Percentiles rank a stretch among this genome's conserved stretches.
These are phyloP conservation scores for Caenorhabditis wallacei DNA, from an alignment of 2,888 invertebrate genomes.

Conservation along the genomic window DNA sequence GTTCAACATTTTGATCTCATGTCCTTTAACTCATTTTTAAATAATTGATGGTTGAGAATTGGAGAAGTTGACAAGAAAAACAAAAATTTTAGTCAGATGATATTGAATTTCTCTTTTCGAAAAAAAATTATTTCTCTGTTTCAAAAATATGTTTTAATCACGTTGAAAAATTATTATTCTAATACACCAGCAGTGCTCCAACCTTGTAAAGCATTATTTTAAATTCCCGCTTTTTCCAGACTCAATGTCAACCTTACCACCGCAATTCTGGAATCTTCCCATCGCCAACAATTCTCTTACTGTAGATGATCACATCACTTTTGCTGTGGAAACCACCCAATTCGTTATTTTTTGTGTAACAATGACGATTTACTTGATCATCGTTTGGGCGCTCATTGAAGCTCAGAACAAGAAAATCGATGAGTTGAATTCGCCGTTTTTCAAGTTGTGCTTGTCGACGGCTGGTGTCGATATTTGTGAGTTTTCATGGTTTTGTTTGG, in stretches of 20 bases:
- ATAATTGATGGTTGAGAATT: not conserved
- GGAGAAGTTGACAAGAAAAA: constrained; percentile 11
- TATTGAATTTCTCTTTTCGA: not conserved
- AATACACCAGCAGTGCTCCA: too few species aligned
- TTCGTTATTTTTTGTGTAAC: constrained; percentile 49
- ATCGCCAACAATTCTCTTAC: constrained; percentile 37
- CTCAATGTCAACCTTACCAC: constrained; percentile 1
- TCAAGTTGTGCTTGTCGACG: constrained; percentile 55
- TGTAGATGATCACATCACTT: constrained; percentile 27
- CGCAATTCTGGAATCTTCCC: constrained; percentile 24
- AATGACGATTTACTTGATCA: constrained; percentile 46
- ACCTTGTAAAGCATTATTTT: too few species aligned
- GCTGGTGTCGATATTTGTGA: constrained; percentile 56
- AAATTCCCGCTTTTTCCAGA: not conserved
- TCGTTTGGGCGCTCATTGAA: constrained; percentile 38
- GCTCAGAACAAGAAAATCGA: constrained; percentile 38
- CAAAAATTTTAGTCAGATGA: constrained; percentile 10
- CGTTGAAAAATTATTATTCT: too few species aligned
- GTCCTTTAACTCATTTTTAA: not conserved
- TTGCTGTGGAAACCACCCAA: constrained; percentile 43
- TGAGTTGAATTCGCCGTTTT: constrained; percentile 57
- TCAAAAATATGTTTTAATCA: too few species aligned
- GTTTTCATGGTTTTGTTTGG: too few species aligned
- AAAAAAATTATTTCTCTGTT: too few species aligned
- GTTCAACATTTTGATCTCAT: constrained; percentile 28